phyloP scores from a whole-genome alignment of 1,140 invertebrate genomes.

The Drosophila oshimai region DNA sequence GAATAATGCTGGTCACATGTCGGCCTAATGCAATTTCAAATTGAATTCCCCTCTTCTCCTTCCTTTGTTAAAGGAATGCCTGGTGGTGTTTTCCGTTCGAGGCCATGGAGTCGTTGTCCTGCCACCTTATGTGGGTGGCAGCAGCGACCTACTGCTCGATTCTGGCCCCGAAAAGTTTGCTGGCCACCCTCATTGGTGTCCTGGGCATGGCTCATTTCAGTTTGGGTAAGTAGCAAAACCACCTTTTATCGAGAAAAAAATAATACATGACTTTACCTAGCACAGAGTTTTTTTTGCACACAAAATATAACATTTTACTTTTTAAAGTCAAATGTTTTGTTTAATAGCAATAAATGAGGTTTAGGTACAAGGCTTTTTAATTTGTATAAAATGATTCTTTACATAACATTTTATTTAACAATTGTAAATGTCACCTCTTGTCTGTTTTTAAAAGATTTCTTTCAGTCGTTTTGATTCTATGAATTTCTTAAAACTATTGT shows the following conservation, averaged over 20 bases:
- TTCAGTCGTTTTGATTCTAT: too few relatives aligned
- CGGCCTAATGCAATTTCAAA: constrained; percentile 53
- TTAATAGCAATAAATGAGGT: too few relatives aligned
- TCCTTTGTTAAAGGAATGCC: constrained; percentile 85
- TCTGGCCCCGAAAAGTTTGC: constrained; percentile 89
- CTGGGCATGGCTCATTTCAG: constrained; percentile 92
- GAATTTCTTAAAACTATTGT: too few relatives aligned
- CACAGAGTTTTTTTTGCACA: background rate
- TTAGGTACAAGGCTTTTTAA: too few relatives aligned
- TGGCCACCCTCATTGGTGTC: constrained; percentile 92
- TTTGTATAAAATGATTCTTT: too few relatives aligned
- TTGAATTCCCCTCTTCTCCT: constrained; percentile 2
- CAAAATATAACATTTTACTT: background rate
- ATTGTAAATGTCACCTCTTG: too few relatives aligned
- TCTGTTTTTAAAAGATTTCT: too few relatives aligned
- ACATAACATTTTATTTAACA: too few relatives aligned
- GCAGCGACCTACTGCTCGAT: constrained; percentile 92
- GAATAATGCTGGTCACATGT: constrained; percentile 22
- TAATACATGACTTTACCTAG: too few relatives aligned
- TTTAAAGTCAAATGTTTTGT: too few relatives aligned
- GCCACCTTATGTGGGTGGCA: constrained; percentile 94
- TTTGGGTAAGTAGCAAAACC: constrained; percentile 87
- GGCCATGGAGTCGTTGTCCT: constrained; percentile 92
- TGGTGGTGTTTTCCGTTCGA: constrained; percentile 95
- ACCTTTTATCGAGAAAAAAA: too few relatives aligned